Conservation (phyloP, 2,113 vertebrate species). For the Cacatua alba region DNA sequence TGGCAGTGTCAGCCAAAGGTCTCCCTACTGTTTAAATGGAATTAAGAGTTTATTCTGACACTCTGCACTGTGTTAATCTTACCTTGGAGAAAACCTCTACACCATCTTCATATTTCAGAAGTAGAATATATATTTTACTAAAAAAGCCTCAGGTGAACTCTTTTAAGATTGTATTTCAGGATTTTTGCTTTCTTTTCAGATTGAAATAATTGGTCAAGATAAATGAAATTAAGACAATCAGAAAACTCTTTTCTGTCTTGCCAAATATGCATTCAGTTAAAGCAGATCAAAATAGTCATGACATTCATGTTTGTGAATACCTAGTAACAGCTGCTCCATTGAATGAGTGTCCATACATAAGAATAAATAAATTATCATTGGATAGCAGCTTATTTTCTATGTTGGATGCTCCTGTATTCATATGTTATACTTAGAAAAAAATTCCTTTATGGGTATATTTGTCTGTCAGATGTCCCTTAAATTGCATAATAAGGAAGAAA, state of each 20-base stretch:
- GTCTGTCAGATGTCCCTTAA: not conserved
- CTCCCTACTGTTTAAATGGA: not conserved
- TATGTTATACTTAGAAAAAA: not conserved
- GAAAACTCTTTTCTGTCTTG: not conserved
- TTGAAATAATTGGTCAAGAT: not conserved
- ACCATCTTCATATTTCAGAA: not conserved
- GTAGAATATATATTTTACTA: not conserved
- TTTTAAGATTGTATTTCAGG: not conserved
- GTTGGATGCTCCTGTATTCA: not conserved
- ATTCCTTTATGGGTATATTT: not conserved
- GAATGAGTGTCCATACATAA: not conserved
- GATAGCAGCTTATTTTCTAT: not conserved
- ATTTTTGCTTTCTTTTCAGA: not conserved
- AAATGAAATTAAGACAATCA: not conserved
- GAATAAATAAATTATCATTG: not conserved
- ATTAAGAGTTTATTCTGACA: not conserved
- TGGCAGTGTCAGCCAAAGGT: not conserved
- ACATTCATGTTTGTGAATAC: not conserved
- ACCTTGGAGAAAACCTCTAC: not conserved
- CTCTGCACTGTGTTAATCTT: not conserved
- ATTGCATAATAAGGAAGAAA: not conserved
- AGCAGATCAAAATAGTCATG: not conserved
- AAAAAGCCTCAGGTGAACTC: not conserved
- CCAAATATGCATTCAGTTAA: not conserved
- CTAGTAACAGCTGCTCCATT: not conserved